Percentiles rank a stretch among this genome's conserved stretches.
phyloP scores from a whole-genome alignment of 2,797 vertebrate genomes.

The Arrhamphus sclerolepis region DNA sequence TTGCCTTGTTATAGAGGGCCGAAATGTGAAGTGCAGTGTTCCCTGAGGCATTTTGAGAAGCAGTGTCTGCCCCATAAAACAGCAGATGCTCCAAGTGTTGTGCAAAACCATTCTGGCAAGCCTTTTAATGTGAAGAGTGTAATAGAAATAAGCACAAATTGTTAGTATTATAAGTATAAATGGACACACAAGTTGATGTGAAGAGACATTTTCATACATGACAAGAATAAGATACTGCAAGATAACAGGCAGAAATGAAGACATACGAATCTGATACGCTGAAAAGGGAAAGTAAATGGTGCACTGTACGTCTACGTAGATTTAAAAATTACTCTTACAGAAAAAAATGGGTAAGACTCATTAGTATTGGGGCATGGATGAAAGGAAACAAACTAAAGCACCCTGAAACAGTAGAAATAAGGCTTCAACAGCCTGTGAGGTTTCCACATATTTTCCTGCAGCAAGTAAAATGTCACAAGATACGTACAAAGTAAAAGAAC shows the following conservation, averaged over 20 bases:
- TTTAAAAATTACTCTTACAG: conserved; percentile 40
- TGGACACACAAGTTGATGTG: conserved; percentile 1
- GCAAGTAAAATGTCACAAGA: conserved; percentile 67
- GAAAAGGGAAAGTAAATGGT: conserved; percentile 23
- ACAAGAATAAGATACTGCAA: conserved; percentile 1
- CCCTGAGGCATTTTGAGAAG: conserved; percentile 90
- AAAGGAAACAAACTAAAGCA: conserved; percentile 35
- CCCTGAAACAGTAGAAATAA: conserved; percentile 47
- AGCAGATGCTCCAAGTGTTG: conserved; percentile 94
- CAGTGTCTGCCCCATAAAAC: conserved; percentile 90
- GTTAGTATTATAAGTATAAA: conserved; percentile 20
- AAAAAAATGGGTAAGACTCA: conserved; percentile 43
- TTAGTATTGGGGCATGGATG: conserved; percentile 32
- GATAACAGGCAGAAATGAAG: conserved; percentile 3
- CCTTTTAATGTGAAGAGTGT: conserved; percentile 75
- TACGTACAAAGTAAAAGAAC: conserved; percentile 55
- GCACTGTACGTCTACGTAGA: conserved; percentile 27
- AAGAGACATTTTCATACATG: conserved; percentile 8
- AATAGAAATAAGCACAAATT: conserved; percentile 47
- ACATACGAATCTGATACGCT: conserved; percentile 11
- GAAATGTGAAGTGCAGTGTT: conserved; percentile 92
- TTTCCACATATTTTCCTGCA: conserved; percentile 65
- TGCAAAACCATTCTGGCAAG: conserved; percentile 90
- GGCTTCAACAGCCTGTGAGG: conserved; percentile 39
- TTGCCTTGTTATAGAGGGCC: conserved; percentile 93